Conservation (phyloP, 2,888 invertebrate genomes). For the Argyresthia goedartella region DNA sequence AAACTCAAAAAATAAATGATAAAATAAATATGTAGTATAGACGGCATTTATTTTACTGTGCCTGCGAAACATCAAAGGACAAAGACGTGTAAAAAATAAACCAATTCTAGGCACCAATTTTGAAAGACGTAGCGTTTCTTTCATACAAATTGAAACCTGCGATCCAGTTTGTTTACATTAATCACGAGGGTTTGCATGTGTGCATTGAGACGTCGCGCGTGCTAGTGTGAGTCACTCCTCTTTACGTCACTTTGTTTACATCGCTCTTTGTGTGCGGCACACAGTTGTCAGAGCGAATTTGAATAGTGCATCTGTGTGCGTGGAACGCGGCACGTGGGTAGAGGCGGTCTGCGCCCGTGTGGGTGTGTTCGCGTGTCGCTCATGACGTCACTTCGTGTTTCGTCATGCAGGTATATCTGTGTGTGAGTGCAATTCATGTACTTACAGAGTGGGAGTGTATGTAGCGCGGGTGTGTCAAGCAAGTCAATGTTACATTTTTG, state of each 20-base stretch:
- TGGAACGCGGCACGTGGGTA: slow-evolving; percentile 41
- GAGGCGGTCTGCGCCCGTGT: slow-evolving; percentile 42
- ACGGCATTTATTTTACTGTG: too few species aligned
- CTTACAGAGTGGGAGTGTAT: slow-evolving; percentile 19
- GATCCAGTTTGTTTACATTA: slow-evolving; percentile 66
- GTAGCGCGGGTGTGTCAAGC: slow-evolving; percentile 32
- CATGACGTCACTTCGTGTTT: slow-evolving; percentile 54
- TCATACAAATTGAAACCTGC: slow-evolving; percentile 12
- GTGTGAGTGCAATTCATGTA: slow-evolving; percentile 16
- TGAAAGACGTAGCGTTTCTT: too few species aligned
- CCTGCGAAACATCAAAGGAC: too few species aligned
- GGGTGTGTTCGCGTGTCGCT: slow-evolving; percentile 61
- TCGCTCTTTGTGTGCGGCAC: slow-evolving; percentile 23
- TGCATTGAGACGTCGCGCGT: slow-evolving; percentile 24
- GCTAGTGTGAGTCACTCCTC: slow-evolving; percentile 49
- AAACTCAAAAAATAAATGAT: too few species aligned
- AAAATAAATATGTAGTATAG: too few species aligned
- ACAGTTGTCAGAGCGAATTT: slow-evolving; percentile 15
- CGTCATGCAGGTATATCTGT: slow-evolving; percentile 30
- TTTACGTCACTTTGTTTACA: slow-evolving; percentile 66
- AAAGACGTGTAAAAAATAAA: too few species aligned
- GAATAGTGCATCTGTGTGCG: slow-evolving; percentile 10
- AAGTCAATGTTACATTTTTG: slow-evolving; percentile 66
- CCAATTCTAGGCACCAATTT: too few species aligned
- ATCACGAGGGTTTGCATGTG: slow-evolving; percentile 34